Evolutionary conservation across 2,113 vertebrate genomes (phyloP).

Genomic region (Urocitellus parryii): DNA sequence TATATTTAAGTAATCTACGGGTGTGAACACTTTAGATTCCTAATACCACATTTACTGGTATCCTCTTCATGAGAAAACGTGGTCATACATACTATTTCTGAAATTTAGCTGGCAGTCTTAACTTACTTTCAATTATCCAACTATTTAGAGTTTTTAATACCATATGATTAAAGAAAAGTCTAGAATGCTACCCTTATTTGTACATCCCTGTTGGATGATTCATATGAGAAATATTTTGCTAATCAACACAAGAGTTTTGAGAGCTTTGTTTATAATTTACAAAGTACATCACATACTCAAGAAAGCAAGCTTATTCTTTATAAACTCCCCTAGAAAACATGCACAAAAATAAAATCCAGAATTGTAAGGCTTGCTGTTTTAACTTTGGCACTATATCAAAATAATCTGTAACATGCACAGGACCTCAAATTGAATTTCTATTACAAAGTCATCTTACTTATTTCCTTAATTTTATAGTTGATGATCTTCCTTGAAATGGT

Average conservation of each 20-base stretch:
- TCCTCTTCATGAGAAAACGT: conserved; percentile 15
- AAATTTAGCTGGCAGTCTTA: neutral
- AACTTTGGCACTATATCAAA: neutral
- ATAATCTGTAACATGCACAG: neutral
- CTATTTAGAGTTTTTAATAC: conserved; percentile 41
- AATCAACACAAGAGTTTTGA: neutral
- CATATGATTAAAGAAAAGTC: neutral
- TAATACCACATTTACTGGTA: conserved; percentile 5
- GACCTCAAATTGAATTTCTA: neutral
- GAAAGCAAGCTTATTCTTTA: conserved; percentile 6
- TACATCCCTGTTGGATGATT: neutral
- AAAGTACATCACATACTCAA: neutral
- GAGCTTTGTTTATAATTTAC: neutral
- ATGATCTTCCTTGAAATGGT: neutral
- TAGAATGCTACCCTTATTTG: neutral
- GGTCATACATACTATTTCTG: neutral
- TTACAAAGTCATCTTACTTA: neutral
- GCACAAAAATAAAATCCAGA: neutral
- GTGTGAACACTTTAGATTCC: conserved; percentile 41
- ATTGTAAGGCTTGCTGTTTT: conserved; percentile 15
- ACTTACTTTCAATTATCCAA: neutral
- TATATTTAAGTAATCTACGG: neutral
- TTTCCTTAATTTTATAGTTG: neutral
- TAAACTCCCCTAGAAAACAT: neutral
- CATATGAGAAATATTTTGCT: neutral